Conservation (phyloP, 1,140 invertebrate species). For the Drosophila pectinifera region DNA sequence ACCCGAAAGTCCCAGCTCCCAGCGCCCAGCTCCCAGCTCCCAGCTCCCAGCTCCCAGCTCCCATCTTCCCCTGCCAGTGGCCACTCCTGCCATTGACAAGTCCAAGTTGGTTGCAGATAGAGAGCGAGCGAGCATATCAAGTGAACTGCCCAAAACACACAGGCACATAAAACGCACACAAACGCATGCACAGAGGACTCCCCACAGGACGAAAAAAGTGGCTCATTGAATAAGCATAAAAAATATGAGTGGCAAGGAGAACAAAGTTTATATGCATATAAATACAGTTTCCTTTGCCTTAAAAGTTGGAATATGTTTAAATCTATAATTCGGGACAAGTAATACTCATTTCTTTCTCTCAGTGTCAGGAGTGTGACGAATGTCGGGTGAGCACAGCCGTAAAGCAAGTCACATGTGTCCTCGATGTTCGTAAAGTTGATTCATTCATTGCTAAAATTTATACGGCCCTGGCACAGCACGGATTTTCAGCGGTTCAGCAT, state of each 20-base stretch:
- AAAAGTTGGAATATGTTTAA: background rate
- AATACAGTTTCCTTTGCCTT: background rate
- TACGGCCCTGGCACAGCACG: constrained; percentile 54
- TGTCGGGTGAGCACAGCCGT: constrained; percentile 29
- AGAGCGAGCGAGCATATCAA: constrained; percentile 59
- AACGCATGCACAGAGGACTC: background rate
- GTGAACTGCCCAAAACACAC: constrained; percentile 67
- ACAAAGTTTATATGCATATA: background rate
- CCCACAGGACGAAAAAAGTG: background rate
- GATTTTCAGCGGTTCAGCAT: constrained; percentile 46
- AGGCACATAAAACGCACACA: constrained; percentile 49
- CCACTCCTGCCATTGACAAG: constrained; percentile 71
- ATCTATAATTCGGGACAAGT: no score
- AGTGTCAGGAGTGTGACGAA: constrained; percentile 16
- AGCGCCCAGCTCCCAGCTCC: background rate
- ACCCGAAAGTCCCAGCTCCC: constrained; percentile 1
- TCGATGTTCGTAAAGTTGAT: constrained; percentile 77
- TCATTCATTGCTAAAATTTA: constrained; percentile 79
- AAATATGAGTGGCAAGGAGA: background rate
- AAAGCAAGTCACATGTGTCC: constrained; percentile 73
- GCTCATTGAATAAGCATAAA: no score
- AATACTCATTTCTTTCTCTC: no score
- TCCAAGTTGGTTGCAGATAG: constrained; percentile 62
- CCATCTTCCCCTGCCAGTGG: background rate
- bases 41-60: no score